Evolutionary conservation across 2,888 invertebrate species (phyloP), one percentile per base, ranked within the genome.

Genomic region (Dynastes maya): DNA sequence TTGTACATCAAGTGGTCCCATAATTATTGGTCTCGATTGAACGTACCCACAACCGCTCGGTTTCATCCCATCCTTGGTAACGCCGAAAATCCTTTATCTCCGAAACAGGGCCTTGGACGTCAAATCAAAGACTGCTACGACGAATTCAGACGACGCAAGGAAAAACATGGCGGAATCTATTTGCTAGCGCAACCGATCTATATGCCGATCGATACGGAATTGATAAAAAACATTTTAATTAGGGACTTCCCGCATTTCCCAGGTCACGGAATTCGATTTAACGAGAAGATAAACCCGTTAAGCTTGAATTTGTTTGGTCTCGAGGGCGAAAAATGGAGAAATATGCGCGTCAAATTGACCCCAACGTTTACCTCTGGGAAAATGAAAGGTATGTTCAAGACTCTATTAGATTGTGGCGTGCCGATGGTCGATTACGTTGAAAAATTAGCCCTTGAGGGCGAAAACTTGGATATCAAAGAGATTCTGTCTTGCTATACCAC

Each of bases 201-300:
- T n/a, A 55, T 81, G 45, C 53, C 74, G 13, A 63, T 81, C 2
- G 77, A 80, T 75, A 61, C 72, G 13, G 81, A 79, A 65, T 76
- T 80, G 53, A 63, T 83, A 32, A 83, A 83, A 61, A 88, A 89
- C 63, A 87, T 93, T 22, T 83, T 92, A 82, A 89, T 90, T 40
- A 91, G 90, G 80, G 92, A 93, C 81, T 93, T 92, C 80, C 87
- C 87, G 2, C 87, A 91, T 83, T 93, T 93, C 79, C 90, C 91
- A 84, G 91, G 92, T 76, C 91, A 92, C 64, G 93, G 92, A 0
- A 53, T 55, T 6, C 37, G 11, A 13, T 32, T 40, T 5, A 40
- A 78, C 40, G 75, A 53, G 16, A 76, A 75, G 40, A n/a, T 53
- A 5, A 68, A 78, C 22, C 78, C 78, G 13, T 16, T 78, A 2